phyloP scores from a whole-genome alignment of 2,113 vertebrate species.

The Rhinopomastus cyanomelas region DNA sequence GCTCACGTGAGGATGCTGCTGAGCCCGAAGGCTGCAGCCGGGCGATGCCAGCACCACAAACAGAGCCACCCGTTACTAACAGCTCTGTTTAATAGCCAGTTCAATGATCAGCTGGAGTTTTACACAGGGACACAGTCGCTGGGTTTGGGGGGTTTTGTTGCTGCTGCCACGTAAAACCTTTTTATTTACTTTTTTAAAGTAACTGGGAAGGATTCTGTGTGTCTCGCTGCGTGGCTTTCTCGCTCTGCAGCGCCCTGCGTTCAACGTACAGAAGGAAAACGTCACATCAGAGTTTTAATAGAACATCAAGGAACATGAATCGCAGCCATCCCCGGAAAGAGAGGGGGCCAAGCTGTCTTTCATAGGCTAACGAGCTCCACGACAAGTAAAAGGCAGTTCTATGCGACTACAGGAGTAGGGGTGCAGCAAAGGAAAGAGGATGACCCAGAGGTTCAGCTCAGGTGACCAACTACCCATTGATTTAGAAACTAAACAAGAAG shows the following conservation, averaged over 20 bases:
- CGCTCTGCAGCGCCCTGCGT: slow-evolving; percentile 55
- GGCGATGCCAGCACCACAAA: no score
- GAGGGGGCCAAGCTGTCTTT: slow-evolving; percentile 46
- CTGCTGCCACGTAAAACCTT: slow-evolving; percentile 43
- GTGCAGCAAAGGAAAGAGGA: slow-evolving; percentile 28
- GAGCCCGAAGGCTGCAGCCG: slow-evolving; percentile 2
- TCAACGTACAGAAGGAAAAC: slow-evolving; percentile 67
- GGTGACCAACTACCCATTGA: not conserved
- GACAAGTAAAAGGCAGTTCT: slow-evolving; percentile 36
- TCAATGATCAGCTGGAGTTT: slow-evolving; percentile 68
- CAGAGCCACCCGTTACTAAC: slow-evolving; percentile 67
- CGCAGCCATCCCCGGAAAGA: slow-evolving; percentile 51
- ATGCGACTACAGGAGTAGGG: slow-evolving; percentile 15
- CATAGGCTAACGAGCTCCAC: slow-evolving; percentile 61
- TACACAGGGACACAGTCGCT: slow-evolving; percentile 67
- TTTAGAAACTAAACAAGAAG: slow-evolving; percentile 30
- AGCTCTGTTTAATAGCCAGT: slow-evolving; percentile 76
- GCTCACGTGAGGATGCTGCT: not conserved
- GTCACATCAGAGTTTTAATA: slow-evolving; percentile 68
- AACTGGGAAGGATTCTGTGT: slow-evolving; percentile 51
- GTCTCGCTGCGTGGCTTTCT: slow-evolving; percentile 26
- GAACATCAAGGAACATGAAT: slow-evolving; percentile 72
- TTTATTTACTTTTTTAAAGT: slow-evolving; percentile 38
- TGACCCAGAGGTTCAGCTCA: slow-evolving; percentile 32
- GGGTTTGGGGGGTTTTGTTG: not conserved